Percentiles rank a stretch among this genome's conserved stretches.
Evolutionary conservation across 2,797 vertebrate genomes (phyloP).

Genomic region (Arctocebus calabarensis): DNA sequence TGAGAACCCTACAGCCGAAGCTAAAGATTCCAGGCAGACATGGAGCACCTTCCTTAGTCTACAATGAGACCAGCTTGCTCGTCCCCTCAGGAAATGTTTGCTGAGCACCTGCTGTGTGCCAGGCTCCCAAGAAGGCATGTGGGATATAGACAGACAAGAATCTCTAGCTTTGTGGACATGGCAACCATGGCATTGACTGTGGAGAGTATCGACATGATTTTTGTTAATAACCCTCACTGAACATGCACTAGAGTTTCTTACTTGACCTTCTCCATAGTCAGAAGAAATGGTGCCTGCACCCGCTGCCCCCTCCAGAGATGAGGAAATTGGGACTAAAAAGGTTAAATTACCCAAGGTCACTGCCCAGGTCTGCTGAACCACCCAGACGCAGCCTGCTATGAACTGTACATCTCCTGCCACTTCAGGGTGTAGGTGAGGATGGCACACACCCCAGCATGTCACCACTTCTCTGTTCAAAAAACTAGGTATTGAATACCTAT

Average conservation of each 20-base stretch:
- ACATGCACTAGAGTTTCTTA: neutral
- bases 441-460: rapidly evolving
- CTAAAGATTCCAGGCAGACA: neutral
- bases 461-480: neutral
- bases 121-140: too few relatives aligned
- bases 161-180: neutral
- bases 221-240: too few relatives aligned
- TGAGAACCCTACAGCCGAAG: neutral
- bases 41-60: neutral
- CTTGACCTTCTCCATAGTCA: neutral
- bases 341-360: neutral
- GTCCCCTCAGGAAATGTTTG: neutral
- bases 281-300: rapidly evolving
- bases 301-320: neutral
- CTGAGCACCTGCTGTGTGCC: neutral
- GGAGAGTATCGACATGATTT: neutral
- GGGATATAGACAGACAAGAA: neutral
- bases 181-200: neutral
- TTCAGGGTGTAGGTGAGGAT: rapidly evolving
- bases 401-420: rapidly evolving
- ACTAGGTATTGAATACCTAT: neutral
- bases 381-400: too few relatives aligned
- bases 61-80: neutral
- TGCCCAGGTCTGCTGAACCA: too few relatives aligned
- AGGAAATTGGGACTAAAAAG: neutral